A percentile compares a stretch with the other conserved stretches of the same genome.
phyloP scores from a whole-genome alignment of 2,113 vertebrate genomes.

The Toxotes jaculatrix region DNA sequence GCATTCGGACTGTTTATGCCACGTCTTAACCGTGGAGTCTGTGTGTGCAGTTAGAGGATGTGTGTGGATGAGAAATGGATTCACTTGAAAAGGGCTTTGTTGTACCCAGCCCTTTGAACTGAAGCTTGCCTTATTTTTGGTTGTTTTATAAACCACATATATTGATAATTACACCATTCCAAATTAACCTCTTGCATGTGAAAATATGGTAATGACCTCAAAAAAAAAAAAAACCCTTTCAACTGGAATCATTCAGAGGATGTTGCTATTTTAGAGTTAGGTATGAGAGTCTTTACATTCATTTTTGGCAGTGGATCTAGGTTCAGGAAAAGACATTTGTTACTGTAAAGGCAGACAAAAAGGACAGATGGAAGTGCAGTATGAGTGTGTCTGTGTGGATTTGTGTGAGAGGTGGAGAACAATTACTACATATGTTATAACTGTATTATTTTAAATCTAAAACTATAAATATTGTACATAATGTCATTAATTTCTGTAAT shows the following conservation, averaged over 20 bases:
- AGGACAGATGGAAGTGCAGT: slow-evolving; percentile 57
- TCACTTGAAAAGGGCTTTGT: slow-evolving; percentile 75
- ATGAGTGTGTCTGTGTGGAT: slow-evolving; percentile 58
- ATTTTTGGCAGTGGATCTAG: slow-evolving; percentile 40
- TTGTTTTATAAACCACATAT: slow-evolving; percentile 47
- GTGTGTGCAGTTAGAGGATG: slow-evolving; percentile 38
- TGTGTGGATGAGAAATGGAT: slow-evolving; percentile 29
- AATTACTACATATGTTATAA: slow-evolving; percentile 78
- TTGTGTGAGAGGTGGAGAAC: slow-evolving; percentile 66
- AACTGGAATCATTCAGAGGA: slow-evolving; percentile 77
- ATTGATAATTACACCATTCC: slow-evolving; percentile 59
- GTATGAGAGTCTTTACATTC: slow-evolving; percentile 38
- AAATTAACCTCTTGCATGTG: slow-evolving; percentile 69
- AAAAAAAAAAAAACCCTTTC: slow-evolving; percentile 19
- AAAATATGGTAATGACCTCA: slow-evolving; percentile 66
- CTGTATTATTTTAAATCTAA: slow-evolving; percentile 83
- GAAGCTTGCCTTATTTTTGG: slow-evolving; percentile 70
- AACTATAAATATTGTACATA: slow-evolving; percentile 89
- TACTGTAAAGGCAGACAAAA: slow-evolving; percentile 58
- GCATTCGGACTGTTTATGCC: slow-evolving; percentile 39
- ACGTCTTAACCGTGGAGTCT: slow-evolving; percentile 33
- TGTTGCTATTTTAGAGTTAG: slow-evolving; percentile 44
- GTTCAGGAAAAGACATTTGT: slow-evolving; percentile 57
- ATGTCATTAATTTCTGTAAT: slow-evolving; percentile 84
- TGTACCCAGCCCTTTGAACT: slow-evolving; percentile 56